Percentiles rank a stretch among this genome's conserved stretches.
These are phyloP conservation scores for Stegodyphus mimosarum DNA, from an alignment of 1,140 invertebrate genomes.

Conservation along the genomic window DNA sequence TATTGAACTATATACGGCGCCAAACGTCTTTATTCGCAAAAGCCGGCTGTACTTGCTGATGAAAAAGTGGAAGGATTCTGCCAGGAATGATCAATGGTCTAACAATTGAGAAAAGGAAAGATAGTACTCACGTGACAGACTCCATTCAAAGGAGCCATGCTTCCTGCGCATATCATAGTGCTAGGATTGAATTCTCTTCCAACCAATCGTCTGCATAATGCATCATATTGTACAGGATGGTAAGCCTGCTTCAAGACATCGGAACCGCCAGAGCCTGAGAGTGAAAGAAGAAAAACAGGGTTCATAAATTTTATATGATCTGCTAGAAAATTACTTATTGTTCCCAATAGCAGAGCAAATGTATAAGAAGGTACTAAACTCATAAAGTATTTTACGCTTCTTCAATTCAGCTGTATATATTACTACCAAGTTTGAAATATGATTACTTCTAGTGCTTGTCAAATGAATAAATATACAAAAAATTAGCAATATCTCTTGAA, in stretches of 20 bases:
- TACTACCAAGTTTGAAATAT: too few species aligned
- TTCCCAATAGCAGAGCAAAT: too few species aligned
- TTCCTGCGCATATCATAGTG: constrained; percentile 51
- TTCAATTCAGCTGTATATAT: too few species aligned
- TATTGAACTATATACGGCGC: too few species aligned
- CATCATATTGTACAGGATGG: not conserved
- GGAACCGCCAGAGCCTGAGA: constrained; percentile 17
- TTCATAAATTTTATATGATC: not conserved
- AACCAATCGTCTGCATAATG: constrained; percentile 1
- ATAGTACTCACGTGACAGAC: constrained; percentile 50
- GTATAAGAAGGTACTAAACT: too few species aligned
- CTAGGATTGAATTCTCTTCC: not conserved
- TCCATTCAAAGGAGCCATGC: constrained; percentile 12
- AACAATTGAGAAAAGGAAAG: not conserved
- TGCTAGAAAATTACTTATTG: too few species aligned
- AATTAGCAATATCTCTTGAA: too few species aligned
- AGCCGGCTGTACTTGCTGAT: too few species aligned
- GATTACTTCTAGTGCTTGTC: too few species aligned
- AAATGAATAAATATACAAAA: too few species aligned
- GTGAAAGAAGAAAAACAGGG: not conserved
- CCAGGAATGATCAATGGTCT: not conserved
- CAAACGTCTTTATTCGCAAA: too few species aligned
- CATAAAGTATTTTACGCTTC: too few species aligned
- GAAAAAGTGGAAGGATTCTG: not conserved
- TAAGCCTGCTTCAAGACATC: constrained; percentile 44